These are phyloP conservation scores for Notarius quadriscutis DNA, from an alignment of 2,113 vertebrate species.

Conservation along the genomic window DNA sequence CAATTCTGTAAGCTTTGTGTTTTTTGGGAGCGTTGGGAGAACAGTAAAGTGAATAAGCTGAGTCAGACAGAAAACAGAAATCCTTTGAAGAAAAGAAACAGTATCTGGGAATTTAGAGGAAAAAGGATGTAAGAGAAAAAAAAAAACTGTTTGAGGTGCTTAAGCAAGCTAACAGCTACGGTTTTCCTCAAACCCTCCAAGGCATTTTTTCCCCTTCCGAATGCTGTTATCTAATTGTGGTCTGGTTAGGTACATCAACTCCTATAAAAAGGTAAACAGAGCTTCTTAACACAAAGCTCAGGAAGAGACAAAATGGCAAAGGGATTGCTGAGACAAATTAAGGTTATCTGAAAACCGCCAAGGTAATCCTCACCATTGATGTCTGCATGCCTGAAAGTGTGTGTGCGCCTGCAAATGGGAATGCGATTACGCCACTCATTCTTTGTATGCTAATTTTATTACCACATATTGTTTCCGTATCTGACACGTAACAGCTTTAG, in stretches of 20 bases:
- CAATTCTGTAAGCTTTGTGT: not conserved
- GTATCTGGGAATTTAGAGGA: slow-evolving; percentile 18
- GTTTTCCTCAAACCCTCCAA: slow-evolving; percentile 38
- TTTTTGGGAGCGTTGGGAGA: not conserved
- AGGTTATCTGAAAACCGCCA: slow-evolving; percentile 64
- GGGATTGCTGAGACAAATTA: slow-evolving; percentile 63
- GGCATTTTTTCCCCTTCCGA: slow-evolving; percentile 56
- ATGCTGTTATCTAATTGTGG: slow-evolving; percentile 62
- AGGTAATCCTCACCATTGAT: slow-evolving; percentile 64
- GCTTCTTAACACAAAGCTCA: slow-evolving; percentile 47
- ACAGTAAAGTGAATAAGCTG: not conserved
- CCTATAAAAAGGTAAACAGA: slow-evolving; percentile 65
- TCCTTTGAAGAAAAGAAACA: slow-evolving; percentile 15
- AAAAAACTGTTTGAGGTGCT: slow-evolving; percentile 52
- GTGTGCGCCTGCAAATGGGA: slow-evolving; percentile 54
- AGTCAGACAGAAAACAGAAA: slow-evolving; percentile 18
- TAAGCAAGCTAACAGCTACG: slow-evolving; percentile 51
- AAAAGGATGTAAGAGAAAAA: not conserved
- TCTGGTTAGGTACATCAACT: slow-evolving; percentile 61
- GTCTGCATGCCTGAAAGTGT: slow-evolving; percentile 47
- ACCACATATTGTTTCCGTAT: slow-evolving; percentile 65
- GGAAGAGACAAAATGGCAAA: slow-evolving; percentile 52
- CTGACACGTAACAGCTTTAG: slow-evolving; percentile 53
- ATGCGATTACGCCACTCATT: slow-evolving; percentile 67
- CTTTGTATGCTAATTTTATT: slow-evolving; percentile 72